Evolutionary conservation across 2,888 invertebrate species (phyloP).

Genomic region (Nemoura dubitans): DNA sequence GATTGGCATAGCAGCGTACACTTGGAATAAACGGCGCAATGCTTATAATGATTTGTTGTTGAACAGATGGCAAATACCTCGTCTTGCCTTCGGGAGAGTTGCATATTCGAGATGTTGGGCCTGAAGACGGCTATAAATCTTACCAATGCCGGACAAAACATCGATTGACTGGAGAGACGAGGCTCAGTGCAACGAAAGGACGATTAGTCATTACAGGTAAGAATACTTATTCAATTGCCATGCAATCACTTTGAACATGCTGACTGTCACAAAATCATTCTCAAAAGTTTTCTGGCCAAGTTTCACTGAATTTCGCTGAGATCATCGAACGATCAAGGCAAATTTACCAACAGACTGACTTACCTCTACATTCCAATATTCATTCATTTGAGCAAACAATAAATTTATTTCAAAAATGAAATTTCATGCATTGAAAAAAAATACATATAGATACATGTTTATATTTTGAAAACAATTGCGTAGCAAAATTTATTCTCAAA

Average conservation of each 20-base stretch:
- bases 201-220: constrained; percentile 94
- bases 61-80: constrained; percentile 91
- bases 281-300: neutral
- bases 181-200: constrained; percentile 92
- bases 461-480: too few relatives aligned
- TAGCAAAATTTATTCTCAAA: too few relatives aligned
- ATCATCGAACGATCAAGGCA: neutral
- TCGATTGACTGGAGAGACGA: constrained; percentile 90
- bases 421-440: too few relatives aligned
- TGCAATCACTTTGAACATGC: neutral
- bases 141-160: constrained; percentile 95
- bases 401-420: too few relatives aligned
- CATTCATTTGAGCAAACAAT: too few relatives aligned
- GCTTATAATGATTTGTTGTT: constrained; percentile 10
- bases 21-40: neutral
- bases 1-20: neutral
- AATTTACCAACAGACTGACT: neutral
- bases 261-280: neutral
- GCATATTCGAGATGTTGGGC: constrained; percentile 93
- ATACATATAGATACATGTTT: too few relatives aligned
- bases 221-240: constrained; percentile 58
- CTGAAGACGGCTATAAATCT: constrained; percentile 92
- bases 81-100: constrained; percentile 94
- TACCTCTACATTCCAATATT: too few relatives aligned
- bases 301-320: neutral